Conservation (phyloP, 2,797 vertebrate genomes). For the Syndactyla subalaris region DNA sequence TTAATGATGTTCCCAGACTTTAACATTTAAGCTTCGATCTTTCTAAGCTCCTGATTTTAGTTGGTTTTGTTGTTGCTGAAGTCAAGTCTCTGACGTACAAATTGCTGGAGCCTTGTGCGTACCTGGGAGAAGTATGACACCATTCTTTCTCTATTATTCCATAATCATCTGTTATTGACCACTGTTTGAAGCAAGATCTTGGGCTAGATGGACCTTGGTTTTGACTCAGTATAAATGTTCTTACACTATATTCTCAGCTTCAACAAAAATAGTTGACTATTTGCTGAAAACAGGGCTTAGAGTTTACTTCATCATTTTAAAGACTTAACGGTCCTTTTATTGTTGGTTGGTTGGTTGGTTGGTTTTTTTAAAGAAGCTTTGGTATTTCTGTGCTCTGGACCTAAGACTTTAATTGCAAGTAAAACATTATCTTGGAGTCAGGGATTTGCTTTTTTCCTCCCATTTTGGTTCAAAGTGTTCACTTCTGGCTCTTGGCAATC, state of each 20-base stretch:
- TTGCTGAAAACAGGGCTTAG: background rate
- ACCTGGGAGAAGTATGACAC: background rate
- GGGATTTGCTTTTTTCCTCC: background rate
- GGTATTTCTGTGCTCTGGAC: background rate
- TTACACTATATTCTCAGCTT: background rate
- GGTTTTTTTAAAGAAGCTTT: background rate
- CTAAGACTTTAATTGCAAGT: background rate
- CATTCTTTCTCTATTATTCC: background rate
- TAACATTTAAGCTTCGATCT: background rate
- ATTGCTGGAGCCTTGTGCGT: background rate
- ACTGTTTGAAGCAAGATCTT: background rate
- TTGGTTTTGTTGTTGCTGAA: background rate
- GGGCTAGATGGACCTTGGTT: background rate
- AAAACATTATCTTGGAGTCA: background rate
- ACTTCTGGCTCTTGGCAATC: background rate
- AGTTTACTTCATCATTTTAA: background rate
- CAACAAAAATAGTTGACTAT: background rate
- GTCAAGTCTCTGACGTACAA: background rate
- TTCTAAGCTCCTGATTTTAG: background rate
- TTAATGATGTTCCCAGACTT: background rate
- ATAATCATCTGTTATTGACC: background rate
- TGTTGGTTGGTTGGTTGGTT: background rate
- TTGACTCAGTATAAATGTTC: background rate
- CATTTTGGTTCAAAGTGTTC: background rate
- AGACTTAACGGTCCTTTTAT: background rate